Conservation (phyloP, 2,888 invertebrate genomes). For the Aleiodes leptofemur region DNA sequence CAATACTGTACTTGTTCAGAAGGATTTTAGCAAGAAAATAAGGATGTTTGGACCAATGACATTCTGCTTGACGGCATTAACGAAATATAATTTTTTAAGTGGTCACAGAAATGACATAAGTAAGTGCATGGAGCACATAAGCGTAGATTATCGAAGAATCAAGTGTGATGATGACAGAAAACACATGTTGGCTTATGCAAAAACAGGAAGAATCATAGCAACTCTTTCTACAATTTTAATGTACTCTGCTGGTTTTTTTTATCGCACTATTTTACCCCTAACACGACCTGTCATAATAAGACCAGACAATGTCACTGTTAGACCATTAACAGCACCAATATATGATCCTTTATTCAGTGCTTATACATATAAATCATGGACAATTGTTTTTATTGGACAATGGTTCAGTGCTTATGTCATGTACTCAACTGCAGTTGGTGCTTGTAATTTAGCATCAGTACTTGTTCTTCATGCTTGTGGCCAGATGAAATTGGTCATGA, state of each 20-base stretch:
- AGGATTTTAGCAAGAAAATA: slow-evolving; percentile 38
- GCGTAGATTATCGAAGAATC: slow-evolving; percentile 58
- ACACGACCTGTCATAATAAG: slow-evolving; percentile 37
- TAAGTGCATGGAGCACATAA: slow-evolving; percentile 57
- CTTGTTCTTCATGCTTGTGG: slow-evolving; percentile 63
- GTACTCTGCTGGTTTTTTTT: slow-evolving; percentile 57
- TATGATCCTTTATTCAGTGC: slow-evolving; percentile 60
- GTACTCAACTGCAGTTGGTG: slow-evolving; percentile 57
- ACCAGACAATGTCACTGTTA: slow-evolving; percentile 53
- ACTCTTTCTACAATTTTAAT: slow-evolving; percentile 55
- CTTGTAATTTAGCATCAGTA: slow-evolving; percentile 59
- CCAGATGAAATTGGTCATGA: slow-evolving; percentile 52
- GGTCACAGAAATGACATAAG: slow-evolving; percentile 53
- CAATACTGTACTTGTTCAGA: slow-evolving; percentile 28
- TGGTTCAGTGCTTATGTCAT: slow-evolving; percentile 58
- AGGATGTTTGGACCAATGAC: slow-evolving; percentile 59
- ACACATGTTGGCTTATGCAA: slow-evolving; percentile 56
- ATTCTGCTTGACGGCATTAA: slow-evolving; percentile 57
- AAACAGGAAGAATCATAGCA: slow-evolving; percentile 52
- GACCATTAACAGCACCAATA: slow-evolving; percentile 58
- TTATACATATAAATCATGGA: slow-evolving; percentile 50
- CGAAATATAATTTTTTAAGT: slow-evolving; percentile 54
- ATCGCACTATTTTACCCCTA: slow-evolving; percentile 53
- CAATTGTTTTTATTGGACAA: slow-evolving; percentile 57
- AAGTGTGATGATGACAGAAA: slow-evolving; percentile 46